Percentiles rank a stretch among this genome's conserved stretches.
phyloP scores from a whole-genome alignment of 2,797 vertebrate species.

The Myripristis murdjan region DNA sequence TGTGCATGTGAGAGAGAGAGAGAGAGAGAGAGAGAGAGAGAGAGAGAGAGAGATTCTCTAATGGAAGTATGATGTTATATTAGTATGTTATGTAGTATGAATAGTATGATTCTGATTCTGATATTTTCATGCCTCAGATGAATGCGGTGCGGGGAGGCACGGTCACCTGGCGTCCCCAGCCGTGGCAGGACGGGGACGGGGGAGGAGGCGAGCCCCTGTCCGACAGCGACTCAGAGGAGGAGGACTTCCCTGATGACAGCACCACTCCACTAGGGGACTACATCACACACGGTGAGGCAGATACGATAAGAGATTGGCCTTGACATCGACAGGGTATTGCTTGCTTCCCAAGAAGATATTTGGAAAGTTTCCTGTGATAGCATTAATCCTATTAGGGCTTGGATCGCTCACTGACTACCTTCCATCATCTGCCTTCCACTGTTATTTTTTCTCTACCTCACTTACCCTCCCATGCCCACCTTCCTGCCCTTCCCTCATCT shows the following conservation, averaged over 20 bases:
- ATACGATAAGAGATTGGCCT: background rate
- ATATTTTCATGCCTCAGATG: constrained; percentile 82
- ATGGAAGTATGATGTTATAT: too few relatives aligned
- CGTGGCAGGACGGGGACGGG: constrained; percentile 87
- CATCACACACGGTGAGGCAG: constrained; percentile 83
- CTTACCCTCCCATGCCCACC: background rate
- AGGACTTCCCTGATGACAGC: constrained; percentile 89
- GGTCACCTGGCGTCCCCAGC: constrained; percentile 87
- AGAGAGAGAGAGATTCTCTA: too few relatives aligned
- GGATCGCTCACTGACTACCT: background rate
- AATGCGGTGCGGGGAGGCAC: constrained; percentile 81
- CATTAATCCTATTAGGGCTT: background rate
- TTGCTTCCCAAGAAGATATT: background rate
- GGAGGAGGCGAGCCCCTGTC: constrained; percentile 86
- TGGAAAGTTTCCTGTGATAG: background rate
- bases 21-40: too few relatives aligned
- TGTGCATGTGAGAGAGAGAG: too few relatives aligned
- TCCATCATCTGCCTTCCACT: background rate
- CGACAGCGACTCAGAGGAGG: constrained; percentile 88
- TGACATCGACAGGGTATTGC: too few relatives aligned
- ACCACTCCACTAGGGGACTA: constrained; percentile 88
- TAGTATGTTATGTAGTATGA: too few relatives aligned
- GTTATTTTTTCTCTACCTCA: background rate
- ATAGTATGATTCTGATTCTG: too few relatives aligned
- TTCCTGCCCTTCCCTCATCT: background rate